Conservation (phyloP, 2,113 vertebrate genomes). For the Lophius piscatorius region DNA sequence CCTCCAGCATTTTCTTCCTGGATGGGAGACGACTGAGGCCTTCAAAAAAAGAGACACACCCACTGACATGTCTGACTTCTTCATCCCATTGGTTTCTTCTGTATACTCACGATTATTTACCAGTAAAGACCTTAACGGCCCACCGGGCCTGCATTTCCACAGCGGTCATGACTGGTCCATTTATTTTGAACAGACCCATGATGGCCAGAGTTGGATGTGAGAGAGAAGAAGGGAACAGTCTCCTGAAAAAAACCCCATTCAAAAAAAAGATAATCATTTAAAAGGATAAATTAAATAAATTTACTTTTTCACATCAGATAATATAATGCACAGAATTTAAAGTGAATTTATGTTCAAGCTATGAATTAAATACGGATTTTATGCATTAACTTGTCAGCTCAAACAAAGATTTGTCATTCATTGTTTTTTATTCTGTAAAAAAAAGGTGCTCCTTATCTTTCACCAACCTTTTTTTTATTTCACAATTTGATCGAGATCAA, state of each 20-base stretch:
- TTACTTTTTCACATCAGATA: too few species aligned
- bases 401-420: too few species aligned
- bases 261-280: not conserved
- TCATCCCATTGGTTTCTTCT: not conserved
- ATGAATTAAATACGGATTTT: too few species aligned
- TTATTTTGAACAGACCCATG: constrained; percentile 82
- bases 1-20: constrained; percentile 76
- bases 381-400: too few species aligned
- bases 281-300: too few species aligned
- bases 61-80: not conserved
- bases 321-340: too few species aligned
- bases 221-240: constrained; percentile 82
- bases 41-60: constrained; percentile 51
- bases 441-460: too few species aligned
- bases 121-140: constrained; percentile 86
- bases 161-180: constrained; percentile 86
- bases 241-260: constrained; percentile 64
- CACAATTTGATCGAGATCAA: too few species aligned
- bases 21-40: constrained; percentile 78
- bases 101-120: constrained; percentile 65
- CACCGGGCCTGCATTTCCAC: constrained; percentile 91
- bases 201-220: constrained; percentile 86
- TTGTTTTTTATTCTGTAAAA: too few species aligned
- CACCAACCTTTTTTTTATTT: too few species aligned
- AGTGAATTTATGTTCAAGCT: too few species aligned